These are phyloP conservation scores for Hippopotamyrus pictus DNA, from an alignment of 2,797 vertebrate genomes.

Conservation along the genomic window DNA sequence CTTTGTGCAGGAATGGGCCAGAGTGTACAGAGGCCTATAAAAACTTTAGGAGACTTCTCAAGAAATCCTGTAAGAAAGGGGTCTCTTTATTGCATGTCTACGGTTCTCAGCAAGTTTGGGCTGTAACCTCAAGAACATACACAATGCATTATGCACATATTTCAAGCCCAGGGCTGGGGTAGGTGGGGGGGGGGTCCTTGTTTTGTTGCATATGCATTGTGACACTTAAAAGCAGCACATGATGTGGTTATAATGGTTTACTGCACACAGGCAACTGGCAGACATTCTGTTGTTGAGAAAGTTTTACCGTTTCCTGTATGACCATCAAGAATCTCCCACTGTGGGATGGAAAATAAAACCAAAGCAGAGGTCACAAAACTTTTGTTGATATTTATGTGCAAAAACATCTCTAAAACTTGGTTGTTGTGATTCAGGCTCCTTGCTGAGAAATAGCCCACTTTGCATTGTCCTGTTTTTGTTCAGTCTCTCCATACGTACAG, in stretches of 20 bases:
- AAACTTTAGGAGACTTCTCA: not conserved
- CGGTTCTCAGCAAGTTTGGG: not conserved
- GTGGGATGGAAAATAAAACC: not conserved
- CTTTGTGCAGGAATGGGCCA: not conserved
- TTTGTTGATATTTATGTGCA: not conserved
- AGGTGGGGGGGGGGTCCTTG: not conserved
- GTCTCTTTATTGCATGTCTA: not conserved
- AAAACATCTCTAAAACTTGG: not conserved
- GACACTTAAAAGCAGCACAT: not conserved
- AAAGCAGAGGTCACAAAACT: not conserved
- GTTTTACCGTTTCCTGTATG: not conserved
- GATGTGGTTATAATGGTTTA: not conserved
- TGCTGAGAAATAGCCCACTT: not conserved
- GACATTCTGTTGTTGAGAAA: not conserved
- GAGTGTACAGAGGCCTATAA: not conserved
- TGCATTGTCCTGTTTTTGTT: not conserved
- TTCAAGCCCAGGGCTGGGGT: not conserved
- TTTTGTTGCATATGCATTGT: not conserved
- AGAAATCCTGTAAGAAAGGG: not conserved
- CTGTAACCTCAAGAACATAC: not conserved
- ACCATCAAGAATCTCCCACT: not conserved
- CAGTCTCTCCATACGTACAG: not conserved
- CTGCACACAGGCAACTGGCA: not conserved
- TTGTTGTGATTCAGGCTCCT: not conserved
- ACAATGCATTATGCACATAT: not conserved